Evolutionary conservation across 2,888 invertebrate genomes (phyloP).

Genomic region (Himalopsyche kuldschensis): DNA sequence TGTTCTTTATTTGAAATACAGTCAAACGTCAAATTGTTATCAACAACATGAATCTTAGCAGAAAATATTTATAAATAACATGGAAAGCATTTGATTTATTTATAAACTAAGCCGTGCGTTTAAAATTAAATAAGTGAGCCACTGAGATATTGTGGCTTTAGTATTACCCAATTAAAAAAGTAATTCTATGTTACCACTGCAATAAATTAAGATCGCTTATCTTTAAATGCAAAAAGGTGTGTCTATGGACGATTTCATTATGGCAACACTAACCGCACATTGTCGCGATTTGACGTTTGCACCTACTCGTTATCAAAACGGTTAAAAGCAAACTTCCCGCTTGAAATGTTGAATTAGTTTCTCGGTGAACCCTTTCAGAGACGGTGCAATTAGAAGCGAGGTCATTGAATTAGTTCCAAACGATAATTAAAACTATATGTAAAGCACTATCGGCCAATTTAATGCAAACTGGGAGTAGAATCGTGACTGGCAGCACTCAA

Average conservation of each 20-base stretch:
- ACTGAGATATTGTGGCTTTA: background rate
- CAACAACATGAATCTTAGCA: too few relatives aligned
- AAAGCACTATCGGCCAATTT: constrained; percentile 6
- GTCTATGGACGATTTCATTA: background rate
- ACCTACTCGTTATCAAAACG: background rate
- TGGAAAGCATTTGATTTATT: too few relatives aligned
- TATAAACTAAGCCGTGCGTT: too few relatives aligned
- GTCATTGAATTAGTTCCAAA: background rate
- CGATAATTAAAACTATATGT: background rate
- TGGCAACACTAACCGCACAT: background rate
- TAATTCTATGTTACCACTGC: background rate
- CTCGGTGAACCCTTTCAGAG: background rate
- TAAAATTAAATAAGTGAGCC: too few relatives aligned
- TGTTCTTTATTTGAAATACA: too few relatives aligned
- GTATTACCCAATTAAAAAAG: background rate
- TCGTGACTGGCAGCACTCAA: constrained; percentile 15
- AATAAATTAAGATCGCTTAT: background rate
- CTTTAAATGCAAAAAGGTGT: background rate
- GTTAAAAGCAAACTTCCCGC: background rate
- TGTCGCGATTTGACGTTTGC: background rate
- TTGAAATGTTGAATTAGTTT: background rate
- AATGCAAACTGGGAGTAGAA: background rate
- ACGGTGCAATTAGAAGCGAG: background rate
- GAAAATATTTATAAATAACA: too few relatives aligned
- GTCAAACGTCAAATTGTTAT: too few relatives aligned